A percentile compares a stretch with the other conserved stretches of the same genome.
These are phyloP conservation scores for Scaptomyza hsui DNA, from an alignment of 1,140 invertebrate species.

Conservation along the genomic window DNA sequence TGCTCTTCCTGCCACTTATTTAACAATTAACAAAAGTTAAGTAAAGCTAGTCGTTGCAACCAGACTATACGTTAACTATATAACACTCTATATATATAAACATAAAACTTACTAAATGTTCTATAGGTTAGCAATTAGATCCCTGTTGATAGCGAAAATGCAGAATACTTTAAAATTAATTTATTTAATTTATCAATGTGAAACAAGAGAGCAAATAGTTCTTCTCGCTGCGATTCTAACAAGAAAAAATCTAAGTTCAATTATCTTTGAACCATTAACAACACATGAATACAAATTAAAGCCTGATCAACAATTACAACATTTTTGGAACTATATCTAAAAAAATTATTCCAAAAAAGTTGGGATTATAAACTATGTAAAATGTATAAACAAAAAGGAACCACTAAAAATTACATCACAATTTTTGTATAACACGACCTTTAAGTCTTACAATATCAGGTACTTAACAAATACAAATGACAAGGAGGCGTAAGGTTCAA, in stretches of 20 bases:
- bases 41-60: conserved; percentile 6
- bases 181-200: conserved; percentile 3
- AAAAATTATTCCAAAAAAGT: neutral
- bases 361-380: neutral
- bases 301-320: neutral
- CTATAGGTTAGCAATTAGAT: conserved; percentile 7
- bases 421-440: conserved; percentile 11
- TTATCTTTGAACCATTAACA: neutral
- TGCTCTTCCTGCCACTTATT: conserved; percentile 1
- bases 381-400: neutral
- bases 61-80: conserved; percentile 16
- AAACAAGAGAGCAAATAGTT: neutral
- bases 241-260: conserved; percentile 1
- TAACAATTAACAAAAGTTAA: conserved; percentile 13
- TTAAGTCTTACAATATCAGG: conserved; percentile 3
- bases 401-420: conserved; percentile 29
- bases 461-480: neutral
- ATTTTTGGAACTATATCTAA: neutral
- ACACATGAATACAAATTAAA: neutral
- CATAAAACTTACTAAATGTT: conserved; percentile 13
- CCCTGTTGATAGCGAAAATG: conserved; percentile 33
- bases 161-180: neutral
- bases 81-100: conserved; percentile 1
- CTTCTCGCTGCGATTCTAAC: neutral
- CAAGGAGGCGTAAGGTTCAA: neutral